Evolutionary conservation across 2,797 vertebrate species (phyloP).

Genomic region (Yasuhikotakia modesta): DNA sequence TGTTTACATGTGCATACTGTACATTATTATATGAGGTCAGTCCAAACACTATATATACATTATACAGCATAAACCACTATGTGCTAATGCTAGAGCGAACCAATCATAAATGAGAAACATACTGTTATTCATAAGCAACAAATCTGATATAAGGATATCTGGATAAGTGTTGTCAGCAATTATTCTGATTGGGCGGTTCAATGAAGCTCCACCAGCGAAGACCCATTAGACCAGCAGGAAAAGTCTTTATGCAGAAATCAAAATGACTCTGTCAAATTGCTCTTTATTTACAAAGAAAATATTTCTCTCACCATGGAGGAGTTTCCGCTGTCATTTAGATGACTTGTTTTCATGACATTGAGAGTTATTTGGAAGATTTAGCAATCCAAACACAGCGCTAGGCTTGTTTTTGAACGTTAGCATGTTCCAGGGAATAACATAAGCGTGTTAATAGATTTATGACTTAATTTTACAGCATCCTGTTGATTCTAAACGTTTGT

Average conservation of each 20-base stretch:
- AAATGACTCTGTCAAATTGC: slow-evolving; percentile 51
- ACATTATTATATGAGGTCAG: slow-evolving; percentile 10
- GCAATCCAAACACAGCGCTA: slow-evolving; percentile 42
- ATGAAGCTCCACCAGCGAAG: slow-evolving; percentile 43
- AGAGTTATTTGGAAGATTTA: slow-evolving; percentile 61
- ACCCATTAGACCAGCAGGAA: slow-evolving; percentile 20
- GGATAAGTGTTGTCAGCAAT: not conserved
- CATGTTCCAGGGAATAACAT: slow-evolving; percentile 35
- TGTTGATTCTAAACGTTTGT: not conserved
- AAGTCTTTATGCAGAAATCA: slow-evolving; percentile 27
- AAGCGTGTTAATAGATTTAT: slow-evolving; percentile 14
- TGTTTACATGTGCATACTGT: not conserved
- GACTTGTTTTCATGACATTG: slow-evolving; percentile 52
- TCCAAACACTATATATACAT: slow-evolving; percentile 52
- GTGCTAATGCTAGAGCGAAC: not conserved
- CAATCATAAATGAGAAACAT: slow-evolving; percentile 42
- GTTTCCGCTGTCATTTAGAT: slow-evolving; percentile 28
- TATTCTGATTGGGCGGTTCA: slow-evolving; percentile 11
- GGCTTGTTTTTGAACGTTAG: slow-evolving; percentile 51
- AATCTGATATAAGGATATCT: too few species aligned
- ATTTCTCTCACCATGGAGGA: slow-evolving; percentile 58
- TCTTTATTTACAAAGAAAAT: slow-evolving; percentile 47
- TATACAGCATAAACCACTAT: slow-evolving; percentile 42
- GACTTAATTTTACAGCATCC: slow-evolving; percentile 10
- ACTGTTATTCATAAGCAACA: not conserved